Evolutionary conservation across 2,888 invertebrate species (phyloP).

Genomic region (Rotaria macrura): DNA sequence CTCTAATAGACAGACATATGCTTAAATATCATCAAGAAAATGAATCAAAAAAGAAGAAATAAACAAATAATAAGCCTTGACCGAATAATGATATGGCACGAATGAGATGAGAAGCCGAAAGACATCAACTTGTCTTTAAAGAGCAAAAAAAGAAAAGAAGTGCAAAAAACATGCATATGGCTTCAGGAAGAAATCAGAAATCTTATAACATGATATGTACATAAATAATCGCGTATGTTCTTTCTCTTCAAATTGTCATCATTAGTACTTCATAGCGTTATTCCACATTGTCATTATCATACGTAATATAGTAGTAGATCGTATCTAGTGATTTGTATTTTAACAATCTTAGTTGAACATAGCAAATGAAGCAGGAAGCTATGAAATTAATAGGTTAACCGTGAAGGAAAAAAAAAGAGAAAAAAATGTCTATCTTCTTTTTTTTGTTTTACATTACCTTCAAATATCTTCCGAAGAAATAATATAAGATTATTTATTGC

Average conservation of each 20-base stretch:
- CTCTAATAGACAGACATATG: not conserved
- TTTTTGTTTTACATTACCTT: not conserved
- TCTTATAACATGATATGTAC: not conserved
- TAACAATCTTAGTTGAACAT: not conserved
- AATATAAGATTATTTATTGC: not conserved
- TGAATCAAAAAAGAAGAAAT: not conserved
- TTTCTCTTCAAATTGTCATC: not conserved
- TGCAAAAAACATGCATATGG: not conserved
- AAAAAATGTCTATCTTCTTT: not conserved
- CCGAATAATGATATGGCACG: not conserved
- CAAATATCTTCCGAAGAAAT: not conserved
- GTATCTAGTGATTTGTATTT: not conserved
- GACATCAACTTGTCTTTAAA: not conserved
- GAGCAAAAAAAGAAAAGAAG: not conserved
- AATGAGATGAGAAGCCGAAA: not conserved
- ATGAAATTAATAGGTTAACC: not conserved
- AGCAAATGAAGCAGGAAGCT: not conserved
- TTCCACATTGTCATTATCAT: not conserved
- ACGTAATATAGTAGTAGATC: not conserved
- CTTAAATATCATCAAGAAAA: not conserved
- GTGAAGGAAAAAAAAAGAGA: not conserved
- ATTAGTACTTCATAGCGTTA: not conserved
- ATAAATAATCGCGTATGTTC: not conserved
- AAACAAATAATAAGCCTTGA: not conserved
- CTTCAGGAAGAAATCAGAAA: slow-evolving; percentile 6